A percentile compares a stretch with the other conserved stretches of the same genome.
Evolutionary conservation across 2,113 vertebrate genomes (phyloP).

Genomic region (Perca fluviatilis): DNA sequence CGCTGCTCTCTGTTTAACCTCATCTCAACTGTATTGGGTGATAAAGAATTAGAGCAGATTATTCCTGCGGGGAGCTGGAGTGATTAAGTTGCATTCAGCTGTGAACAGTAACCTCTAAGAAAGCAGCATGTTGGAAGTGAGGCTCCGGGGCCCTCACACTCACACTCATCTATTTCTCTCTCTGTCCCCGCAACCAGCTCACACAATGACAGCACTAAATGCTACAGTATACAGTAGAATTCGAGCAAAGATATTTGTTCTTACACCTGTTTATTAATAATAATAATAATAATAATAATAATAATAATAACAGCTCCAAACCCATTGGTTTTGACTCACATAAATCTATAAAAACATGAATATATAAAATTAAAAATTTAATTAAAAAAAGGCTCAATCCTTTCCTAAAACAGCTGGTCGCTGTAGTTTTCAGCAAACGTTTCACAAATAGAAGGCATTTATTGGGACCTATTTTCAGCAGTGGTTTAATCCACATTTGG

Average conservation of each 20-base stretch:
- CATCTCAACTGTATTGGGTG: constrained; percentile 52
- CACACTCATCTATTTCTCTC: constrained; percentile 2
- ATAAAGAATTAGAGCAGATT: constrained; percentile 59
- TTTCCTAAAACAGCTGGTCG: neutral
- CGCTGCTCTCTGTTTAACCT: constrained; percentile 66
- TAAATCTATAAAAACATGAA: neutral
- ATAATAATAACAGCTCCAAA: neutral
- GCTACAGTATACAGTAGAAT: neutral
- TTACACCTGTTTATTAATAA: neutral
- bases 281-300: neutral
- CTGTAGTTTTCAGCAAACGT: neutral
- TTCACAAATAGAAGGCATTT: neutral
- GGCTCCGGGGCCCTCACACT: neutral
- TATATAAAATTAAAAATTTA: neutral
- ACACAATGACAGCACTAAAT: neutral
- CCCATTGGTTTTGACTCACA: neutral
- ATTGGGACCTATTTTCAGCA: neutral
- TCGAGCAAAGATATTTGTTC: neutral
- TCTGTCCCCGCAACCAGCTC: neutral
- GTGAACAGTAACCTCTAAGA: constrained; percentile 25
- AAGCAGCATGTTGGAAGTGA: constrained; percentile 5
- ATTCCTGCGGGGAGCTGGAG: constrained; percentile 54
- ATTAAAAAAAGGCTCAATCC: too few relatives aligned
- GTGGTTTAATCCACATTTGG: neutral
- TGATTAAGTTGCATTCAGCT: constrained; percentile 35